A percentile compares a stretch with the other conserved stretches of the same genome.
Conservation (phyloP, 2,113 vertebrate species). For the Stigmatopora nigra region DNA sequence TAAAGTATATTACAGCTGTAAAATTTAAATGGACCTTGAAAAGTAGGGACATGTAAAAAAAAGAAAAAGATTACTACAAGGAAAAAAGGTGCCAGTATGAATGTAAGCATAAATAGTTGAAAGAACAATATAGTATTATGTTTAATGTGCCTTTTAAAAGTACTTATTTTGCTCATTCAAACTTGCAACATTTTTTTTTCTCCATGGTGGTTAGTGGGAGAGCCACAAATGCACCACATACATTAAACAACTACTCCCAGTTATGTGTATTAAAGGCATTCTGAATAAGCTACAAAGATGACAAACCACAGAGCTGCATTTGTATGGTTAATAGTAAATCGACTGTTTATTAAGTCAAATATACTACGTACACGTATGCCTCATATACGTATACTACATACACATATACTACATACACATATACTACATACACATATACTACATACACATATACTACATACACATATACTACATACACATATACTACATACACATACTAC, state of each 20-base stretch:
- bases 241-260: conserved; percentile 1
- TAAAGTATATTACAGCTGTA: background rate
- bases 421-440: too few species aligned
- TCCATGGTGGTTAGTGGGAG: conserved; percentile 5
- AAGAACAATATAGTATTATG: background rate
- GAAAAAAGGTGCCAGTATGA: background rate
- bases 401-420: too few species aligned
- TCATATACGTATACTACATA: too few species aligned
- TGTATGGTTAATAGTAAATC: conserved; percentile 9
- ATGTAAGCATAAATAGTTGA: background rate
- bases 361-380: too few species aligned
- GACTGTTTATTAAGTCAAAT: conserved; percentile 7
- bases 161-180: background rate
- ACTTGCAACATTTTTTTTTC: conserved; percentile 11
- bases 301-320: conserved; percentile 13
- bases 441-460: too few species aligned
- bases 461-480: too few species aligned
- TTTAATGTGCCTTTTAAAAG: background rate
- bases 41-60: conserved; percentile 2
- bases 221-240: conserved; percentile 17
- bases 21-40: conserved; percentile 7
- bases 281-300: conserved; percentile 2
- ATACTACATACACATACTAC: too few species aligned
- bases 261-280: conserved; percentile 7
- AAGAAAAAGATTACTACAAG: background rate